These are phyloP conservation scores for Centroberyx gerrardi DNA, from an alignment of 2,797 vertebrate species.

Conservation along the genomic window DNA sequence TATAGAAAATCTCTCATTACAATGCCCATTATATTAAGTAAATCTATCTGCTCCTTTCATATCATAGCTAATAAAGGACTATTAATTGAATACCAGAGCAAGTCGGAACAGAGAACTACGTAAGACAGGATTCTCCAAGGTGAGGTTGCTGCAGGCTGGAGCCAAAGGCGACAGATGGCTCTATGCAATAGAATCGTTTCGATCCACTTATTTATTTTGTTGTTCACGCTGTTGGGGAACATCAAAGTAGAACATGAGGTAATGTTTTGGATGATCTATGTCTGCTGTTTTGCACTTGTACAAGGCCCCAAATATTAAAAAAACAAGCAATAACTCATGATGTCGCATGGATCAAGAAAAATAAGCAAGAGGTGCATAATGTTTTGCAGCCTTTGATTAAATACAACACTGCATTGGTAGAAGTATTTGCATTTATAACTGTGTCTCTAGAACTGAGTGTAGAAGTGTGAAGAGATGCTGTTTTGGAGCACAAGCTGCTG, in stretches of 20 bases:
- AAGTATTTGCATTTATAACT: too few relatives aligned
- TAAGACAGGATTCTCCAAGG: constrained; percentile 52
- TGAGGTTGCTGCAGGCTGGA: constrained; percentile 52
- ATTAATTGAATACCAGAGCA: constrained; percentile 55
- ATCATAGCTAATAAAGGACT: constrained; percentile 26
- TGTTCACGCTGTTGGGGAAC: constrained; percentile 10
- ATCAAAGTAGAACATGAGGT: constrained; percentile 36
- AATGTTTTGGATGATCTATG: constrained; percentile 16
- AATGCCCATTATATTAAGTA: background rate
- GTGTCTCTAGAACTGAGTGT: too few relatives aligned
- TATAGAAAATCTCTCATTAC: background rate
- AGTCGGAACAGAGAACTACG: constrained; percentile 60
- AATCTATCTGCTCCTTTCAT: constrained; percentile 11
- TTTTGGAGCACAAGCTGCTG: background rate
- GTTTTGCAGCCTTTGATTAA: too few relatives aligned
- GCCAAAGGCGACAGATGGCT: constrained; percentile 51
- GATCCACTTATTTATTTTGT: constrained; percentile 4
- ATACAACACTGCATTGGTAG: too few relatives aligned
- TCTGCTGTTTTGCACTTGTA: constrained; percentile 14
- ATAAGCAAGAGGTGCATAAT: background rate
- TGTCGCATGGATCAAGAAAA: constrained; percentile 1
- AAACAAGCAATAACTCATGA: background rate
- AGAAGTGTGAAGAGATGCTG: too few relatives aligned
- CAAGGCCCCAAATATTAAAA: background rate
- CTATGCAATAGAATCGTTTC: constrained; percentile 26